phyloP scores from a whole-genome alignment of 2,888 invertebrate genomes.

The Cosmopolites sordidus region DNA sequence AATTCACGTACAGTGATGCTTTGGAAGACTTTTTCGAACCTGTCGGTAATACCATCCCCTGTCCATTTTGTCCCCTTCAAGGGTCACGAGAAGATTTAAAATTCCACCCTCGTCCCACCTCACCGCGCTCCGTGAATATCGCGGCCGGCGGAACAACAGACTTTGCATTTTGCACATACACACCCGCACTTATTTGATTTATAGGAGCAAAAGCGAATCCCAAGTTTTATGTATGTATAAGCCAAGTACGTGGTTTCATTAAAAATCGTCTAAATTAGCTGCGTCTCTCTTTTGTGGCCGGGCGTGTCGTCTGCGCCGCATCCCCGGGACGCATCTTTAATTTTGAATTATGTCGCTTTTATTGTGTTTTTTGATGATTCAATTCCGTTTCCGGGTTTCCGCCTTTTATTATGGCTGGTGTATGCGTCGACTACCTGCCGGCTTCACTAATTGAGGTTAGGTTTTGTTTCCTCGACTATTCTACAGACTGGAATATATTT shows the following conservation, averaged over 20 bases:
- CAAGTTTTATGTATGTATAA: constrained; percentile 26
- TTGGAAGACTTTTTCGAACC: too few species aligned
- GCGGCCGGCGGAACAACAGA: constrained; percentile 41
- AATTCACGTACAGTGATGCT: too few species aligned
- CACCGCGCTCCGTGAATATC: constrained; percentile 45
- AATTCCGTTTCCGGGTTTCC: neutral
- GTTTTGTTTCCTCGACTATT: too few species aligned
- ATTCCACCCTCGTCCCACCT: constrained; percentile 37
- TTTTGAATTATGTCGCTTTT: constrained; percentile 1
- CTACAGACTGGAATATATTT: too few species aligned
- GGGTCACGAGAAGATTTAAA: constrained; percentile 40
- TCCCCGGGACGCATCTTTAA: neutral
- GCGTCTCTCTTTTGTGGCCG: constrained; percentile 14
- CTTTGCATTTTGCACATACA: constrained; percentile 36
- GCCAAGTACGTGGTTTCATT: constrained; percentile 31
- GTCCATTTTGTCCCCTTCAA: too few species aligned
- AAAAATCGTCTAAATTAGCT: constrained; percentile 30
- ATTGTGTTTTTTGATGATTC: neutral
- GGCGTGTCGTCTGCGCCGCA: neutral
- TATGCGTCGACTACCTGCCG: too few species aligned
- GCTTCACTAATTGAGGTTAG: neutral
- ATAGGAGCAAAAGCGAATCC: constrained; percentile 38
- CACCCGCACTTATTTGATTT: constrained; percentile 45
- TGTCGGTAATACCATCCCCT: too few species aligned
- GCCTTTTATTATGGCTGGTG: neutral